Base-by-base conservation (phyloP, 2,797 vertebrate species). In the Sardinella longiceps region DNA sequence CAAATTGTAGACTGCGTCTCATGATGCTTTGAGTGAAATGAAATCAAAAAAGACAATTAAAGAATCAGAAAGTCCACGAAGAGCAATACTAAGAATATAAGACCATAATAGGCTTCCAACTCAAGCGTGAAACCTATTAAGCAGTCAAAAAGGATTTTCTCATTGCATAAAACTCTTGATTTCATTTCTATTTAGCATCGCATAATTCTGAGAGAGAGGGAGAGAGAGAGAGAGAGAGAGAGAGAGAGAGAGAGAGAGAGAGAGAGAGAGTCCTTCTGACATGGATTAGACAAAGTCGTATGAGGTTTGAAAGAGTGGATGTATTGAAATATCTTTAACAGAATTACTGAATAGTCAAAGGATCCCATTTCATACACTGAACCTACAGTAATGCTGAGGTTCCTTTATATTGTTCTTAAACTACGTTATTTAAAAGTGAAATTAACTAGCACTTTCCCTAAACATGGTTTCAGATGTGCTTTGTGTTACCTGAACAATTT, bases 81-180 rank as follows among this genome's bases (percentile, higher is more conserved):
- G 70, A 77, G 70, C 70, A 77, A 77, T 77, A 43, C 70, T n/a
- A 77, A 77, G 83, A 60, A 60, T 83, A 82, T 85, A 43, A 84
- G 84, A 88, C 84, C 81, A 82, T 87, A 88, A 88, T 85, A 87
- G 81, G 87, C 85, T 88, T 85, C 66, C 58, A 83, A 60, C 84
- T 87, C 80, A 87, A 85, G 87, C 85, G 82, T 87, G 82, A 90
- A 87, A 87, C 82, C 86, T 85, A 88, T 88, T 90, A 88, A 87
- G 60, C 74, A 39, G 80, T 88, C 85, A 53, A 83, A 85, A 82
- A 90, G 80, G 85, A 87, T 87, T 86, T 81, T 83, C 82, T 82
- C 70, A 86, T 85, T 89, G 88, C 85, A 87, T 85, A 82, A 87
- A 88, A 86, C 48, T 20, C 28, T 74, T 87, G 83, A 84, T 88